Base-by-base conservation (phyloP, 2,113 vertebrate genomes). In the Arvicanthis niloticus region DNA sequence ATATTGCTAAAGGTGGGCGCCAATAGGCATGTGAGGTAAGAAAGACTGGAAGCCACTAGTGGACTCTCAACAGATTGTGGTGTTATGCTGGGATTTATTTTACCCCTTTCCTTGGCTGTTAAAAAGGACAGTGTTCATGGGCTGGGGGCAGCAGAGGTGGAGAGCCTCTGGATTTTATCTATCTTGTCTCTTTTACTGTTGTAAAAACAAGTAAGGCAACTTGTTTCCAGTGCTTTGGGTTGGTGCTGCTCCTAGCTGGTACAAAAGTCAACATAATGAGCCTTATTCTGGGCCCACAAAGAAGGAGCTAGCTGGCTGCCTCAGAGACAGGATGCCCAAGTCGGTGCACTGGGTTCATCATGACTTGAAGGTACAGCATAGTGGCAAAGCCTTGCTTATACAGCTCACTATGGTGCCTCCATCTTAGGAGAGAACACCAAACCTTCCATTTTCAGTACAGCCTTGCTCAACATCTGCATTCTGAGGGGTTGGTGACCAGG, bases 161-260 rank as follows among this genome's bases (percentile, higher is more conserved):
- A 76, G 22, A 84, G 7, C 67, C 34, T 78, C 72, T 81, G 19
- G 12, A 62, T 62, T 84, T 68, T 22, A 86, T 82, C 12, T 31
- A 94, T 13, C 48, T 85, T 37, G 19, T 92, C 45, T 91, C 95
- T 58, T 95, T 87, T 70, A 91, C 19, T 75, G 16, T 58, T 76
- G 13, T 56, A 85, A 51, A 88, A 94, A 91, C 31, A 19, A 1
- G 58, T 40, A 29, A 68, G 58, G 5, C 26, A 78, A 76, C 67
- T 75, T 93, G 34, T 17, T 19, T 68, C 72, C n/a, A 87, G 80
- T 29, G 88, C 56, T 60, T 89, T 76, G 67, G 58, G 51, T 45
- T 81, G 85, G 26, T 85, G 68, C 45, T 91, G 53, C 40, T 58
- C 21, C 3, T 10, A 65, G 45, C 21, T 77, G 40, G 13, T 60